Conservation (phyloP, 2,888 invertebrate genomes). For the Allolobophora icterica region DNA sequence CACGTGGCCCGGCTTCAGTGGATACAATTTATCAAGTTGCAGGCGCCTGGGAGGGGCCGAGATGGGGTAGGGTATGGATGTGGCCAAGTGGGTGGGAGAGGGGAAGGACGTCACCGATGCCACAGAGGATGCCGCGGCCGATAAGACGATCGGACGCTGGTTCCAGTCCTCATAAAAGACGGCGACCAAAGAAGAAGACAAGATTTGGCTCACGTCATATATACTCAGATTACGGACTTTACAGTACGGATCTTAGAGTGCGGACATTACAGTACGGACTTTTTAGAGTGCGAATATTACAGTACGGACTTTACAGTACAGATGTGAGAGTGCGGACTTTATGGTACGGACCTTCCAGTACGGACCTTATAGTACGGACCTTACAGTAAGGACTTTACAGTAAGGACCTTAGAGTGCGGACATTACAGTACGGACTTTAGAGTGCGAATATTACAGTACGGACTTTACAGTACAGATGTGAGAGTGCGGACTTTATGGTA, state of each 20-base stretch:
- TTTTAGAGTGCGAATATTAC: neutral
- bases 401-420: neutral
- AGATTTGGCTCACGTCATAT: neutral
- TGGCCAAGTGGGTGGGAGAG: neutral
- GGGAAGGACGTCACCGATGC: neutral
- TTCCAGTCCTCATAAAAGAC: neutral
- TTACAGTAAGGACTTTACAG: neutral
- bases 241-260: neutral
- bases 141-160: constrained; percentile 17
- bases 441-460: too few relatives aligned
- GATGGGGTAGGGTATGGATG: neutral
- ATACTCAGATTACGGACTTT: neutral
- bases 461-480: neutral
- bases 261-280: neutral
- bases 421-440: neutral
- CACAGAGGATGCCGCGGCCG: neutral
- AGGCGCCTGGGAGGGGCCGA: neutral
- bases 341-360: neutral
- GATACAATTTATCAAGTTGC: constrained; percentile 25
- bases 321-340: neutral
- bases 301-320: neutral
- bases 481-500: neutral
- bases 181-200: neutral
- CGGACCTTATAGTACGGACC: too few relatives aligned
- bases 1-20: neutral